These are phyloP conservation scores for Monopis laevigella DNA, from an alignment of 2,888 invertebrate species.

Conservation along the genomic window DNA sequence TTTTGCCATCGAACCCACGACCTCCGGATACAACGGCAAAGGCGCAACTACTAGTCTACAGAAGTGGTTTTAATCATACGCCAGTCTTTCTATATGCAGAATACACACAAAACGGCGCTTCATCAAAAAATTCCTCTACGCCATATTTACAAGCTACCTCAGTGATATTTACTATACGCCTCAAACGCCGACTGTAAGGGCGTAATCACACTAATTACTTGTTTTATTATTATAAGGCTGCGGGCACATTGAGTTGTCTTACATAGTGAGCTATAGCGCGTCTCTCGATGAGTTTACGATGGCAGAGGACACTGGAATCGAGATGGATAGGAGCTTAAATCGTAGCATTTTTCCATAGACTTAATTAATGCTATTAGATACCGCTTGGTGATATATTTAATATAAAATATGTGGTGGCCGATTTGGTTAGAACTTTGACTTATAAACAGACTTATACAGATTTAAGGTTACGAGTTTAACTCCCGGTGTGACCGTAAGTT, in stretches of 20 bases:
- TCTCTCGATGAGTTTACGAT: constrained; percentile 14
- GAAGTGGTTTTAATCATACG: no score
- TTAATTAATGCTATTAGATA: no score
- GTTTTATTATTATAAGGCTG: constrained; percentile 34
- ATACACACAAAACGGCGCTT: constrained; percentile 1
- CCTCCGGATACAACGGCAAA: no score
- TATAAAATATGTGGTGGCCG: no score
- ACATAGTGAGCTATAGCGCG: constrained; percentile 22
- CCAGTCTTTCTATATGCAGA: constrained; percentile 1
- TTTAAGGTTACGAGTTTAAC: no score
- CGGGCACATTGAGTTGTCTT: constrained; percentile 33
- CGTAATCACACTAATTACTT: constrained; percentile 35
- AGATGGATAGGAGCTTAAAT: background rate
- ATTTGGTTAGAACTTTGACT: no score
- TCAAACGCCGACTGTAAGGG: background rate
- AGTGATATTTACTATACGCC: constrained; percentile 2
- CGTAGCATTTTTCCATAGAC: no score
- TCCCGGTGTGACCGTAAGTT: no score
- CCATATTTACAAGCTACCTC: constrained; percentile 10
- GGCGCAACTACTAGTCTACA: no score
- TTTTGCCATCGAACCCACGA: no score
- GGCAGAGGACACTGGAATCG: constrained; percentile 23
- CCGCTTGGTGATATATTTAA: no score
- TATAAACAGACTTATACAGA: no score
- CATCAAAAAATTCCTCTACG: background rate